Evolutionary conservation across 2,113 vertebrate species (phyloP), one percentile per base, ranked within the genome.

Genomic region (Chionodraco myersi): DNA sequence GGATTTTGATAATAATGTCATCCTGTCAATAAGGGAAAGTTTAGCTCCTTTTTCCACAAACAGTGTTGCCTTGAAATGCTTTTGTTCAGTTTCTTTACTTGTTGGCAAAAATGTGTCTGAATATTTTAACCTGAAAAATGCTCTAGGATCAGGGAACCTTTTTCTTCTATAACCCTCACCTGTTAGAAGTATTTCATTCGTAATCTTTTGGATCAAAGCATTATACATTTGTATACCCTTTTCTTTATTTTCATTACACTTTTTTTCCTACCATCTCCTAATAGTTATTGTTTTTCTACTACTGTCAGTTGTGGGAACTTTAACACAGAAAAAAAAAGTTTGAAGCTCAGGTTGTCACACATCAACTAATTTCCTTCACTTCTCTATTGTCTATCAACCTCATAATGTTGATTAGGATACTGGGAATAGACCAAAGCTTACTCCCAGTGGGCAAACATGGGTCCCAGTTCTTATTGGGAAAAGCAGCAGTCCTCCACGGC

Each of bases 401-500:
- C 14, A 47, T 14, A 44, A 53, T 2, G 45, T 47, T 58, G 62
- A 68, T 80, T 26, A 61, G 18, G 21, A 34, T 16, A 48, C 47
- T 18, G 18, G 48, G 18, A 79, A 77, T 1, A 54, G 34, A 23
- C 12, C 18, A 18, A 36, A 75, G 21, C 70, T 64, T 75, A 53
- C 12, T 1, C 11, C n/a, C 26, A 4, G 3, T 10, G 6, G 49
- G 15, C 26, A 0, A 65, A 80, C 68, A 73, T 54, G 71, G 23
- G 53, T n/a, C 45, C 15, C 11, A 36, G 3, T 47, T 72, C 52
- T 72, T 65, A 23, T 71, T 82, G 59, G 69, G 58, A 70, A 80
- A 76, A 57, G 54, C 44, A 13, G 62, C 79, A 84, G 84, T 81
- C 44, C 72, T 83, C 48, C 14, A 47, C 58, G 49, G 59, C 77